Percentiles rank a stretch among this genome's conserved stretches.
phyloP scores from a whole-genome alignment of 2,888 invertebrate genomes.

The Drosophila affinis region DNA sequence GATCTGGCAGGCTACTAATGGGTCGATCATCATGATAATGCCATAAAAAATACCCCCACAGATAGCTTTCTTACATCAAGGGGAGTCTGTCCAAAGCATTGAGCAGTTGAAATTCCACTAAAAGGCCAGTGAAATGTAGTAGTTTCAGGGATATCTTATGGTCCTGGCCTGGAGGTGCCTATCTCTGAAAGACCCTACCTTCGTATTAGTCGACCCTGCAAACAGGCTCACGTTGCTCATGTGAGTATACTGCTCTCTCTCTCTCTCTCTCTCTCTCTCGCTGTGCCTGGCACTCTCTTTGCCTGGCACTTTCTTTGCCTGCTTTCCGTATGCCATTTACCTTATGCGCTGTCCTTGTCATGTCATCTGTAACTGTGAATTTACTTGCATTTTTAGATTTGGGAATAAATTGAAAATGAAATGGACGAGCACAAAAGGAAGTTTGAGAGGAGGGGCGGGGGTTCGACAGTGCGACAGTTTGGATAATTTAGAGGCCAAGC shows the following conservation, averaged over 20 bases:
- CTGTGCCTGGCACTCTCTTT: background rate
- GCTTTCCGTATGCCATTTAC: constrained; percentile 10
- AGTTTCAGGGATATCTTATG: too few relatives aligned
- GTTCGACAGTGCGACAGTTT: background rate
- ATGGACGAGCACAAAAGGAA: background rate
- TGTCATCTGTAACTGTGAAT: constrained; percentile 20
- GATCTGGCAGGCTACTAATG: background rate
- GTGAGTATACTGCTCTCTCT: background rate
- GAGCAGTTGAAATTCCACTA: too few relatives aligned
- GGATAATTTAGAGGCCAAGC: background rate
- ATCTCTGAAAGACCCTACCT: background rate
- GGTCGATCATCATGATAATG: too few relatives aligned
- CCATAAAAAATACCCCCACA: too few relatives aligned
- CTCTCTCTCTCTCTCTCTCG: background rate
- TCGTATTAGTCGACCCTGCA: background rate
- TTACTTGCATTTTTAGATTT: background rate
- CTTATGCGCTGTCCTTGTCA: constrained; percentile 6
- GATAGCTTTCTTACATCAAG: too few relatives aligned
- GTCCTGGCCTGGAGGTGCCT: too few relatives aligned
- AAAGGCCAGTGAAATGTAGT: too few relatives aligned
- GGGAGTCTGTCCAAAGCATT: too few relatives aligned
- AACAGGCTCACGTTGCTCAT: background rate
- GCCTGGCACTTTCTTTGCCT: constrained; percentile 2
- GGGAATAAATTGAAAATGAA: background rate
- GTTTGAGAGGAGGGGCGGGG: background rate